phyloP scores from a whole-genome alignment of 1,140 invertebrate species.

The Hycleus cichorii region DNA sequence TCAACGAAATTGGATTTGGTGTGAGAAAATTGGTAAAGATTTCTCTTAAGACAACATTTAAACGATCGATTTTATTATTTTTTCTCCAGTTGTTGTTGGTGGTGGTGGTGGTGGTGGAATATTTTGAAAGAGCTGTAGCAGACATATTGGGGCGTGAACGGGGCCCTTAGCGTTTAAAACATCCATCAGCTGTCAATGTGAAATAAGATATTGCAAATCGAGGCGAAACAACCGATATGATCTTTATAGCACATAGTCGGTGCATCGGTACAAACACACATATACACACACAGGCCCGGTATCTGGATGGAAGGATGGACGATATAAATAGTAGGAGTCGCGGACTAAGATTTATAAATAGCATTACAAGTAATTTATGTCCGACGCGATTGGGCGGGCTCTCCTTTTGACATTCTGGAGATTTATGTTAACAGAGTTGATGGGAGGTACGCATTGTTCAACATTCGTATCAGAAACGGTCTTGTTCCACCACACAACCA shows the following conservation, averaged over 20 bases:
- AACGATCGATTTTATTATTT: not conserved
- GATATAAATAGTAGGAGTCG: slow-evolving; percentile 32
- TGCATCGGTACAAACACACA: slow-evolving; percentile 20
- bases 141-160: slow-evolving; percentile 5
- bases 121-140: too few species aligned
- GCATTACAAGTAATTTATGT: slow-evolving; percentile 40
- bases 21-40: too few species aligned
- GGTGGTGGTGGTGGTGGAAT: not conserved
- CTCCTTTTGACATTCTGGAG: slow-evolving; percentile 36
- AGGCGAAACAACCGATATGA: slow-evolving; percentile 21
- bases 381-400: slow-evolving; percentile 38
- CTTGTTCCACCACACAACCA: too few species aligned
- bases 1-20: too few species aligned
- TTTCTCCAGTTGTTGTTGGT: not conserved
- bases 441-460: slow-evolving; percentile 38
- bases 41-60: too few species aligned
- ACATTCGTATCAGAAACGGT: slow-evolving; percentile 15
- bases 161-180: not conserved
- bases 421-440: slow-evolving; percentile 38
- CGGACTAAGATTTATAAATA: slow-evolving; percentile 37
- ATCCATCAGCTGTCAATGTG: slow-evolving; percentile 26
- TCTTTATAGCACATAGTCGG: slow-evolving; percentile 9
- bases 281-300: slow-evolving; percentile 7
- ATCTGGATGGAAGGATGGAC: slow-evolving; percentile 21
- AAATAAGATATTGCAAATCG: slow-evolving; percentile 31